These are phyloP conservation scores for Agriopis marginaria DNA, from an alignment of 2,888 invertebrate species.

Conservation along the genomic window DNA sequence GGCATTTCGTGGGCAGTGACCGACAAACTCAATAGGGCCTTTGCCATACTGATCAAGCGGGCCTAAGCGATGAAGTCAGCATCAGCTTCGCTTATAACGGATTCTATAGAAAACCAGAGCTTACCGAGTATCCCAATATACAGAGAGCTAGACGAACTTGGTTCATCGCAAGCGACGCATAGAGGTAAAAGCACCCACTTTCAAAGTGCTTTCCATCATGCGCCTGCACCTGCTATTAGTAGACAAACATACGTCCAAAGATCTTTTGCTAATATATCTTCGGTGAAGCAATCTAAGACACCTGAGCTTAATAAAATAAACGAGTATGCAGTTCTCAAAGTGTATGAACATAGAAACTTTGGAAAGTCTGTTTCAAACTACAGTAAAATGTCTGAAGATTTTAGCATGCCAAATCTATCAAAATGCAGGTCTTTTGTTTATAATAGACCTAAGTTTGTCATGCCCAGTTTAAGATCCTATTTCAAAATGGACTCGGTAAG, in stretches of 20 bases:
- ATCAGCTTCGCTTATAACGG: constrained; percentile 45
- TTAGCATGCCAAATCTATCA: constrained; percentile 34
- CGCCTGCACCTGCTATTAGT: constrained; percentile 8
- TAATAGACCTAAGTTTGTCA: constrained; percentile 33
- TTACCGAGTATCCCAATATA: constrained; percentile 56
- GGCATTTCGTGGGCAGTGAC: constrained; percentile 42
- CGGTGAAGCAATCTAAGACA: constrained; percentile 37
- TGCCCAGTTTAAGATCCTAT: constrained; percentile 40
- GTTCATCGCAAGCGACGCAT: background rate
- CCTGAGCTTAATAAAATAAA: constrained; percentile 46
- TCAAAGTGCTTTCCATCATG: constrained; percentile 6
- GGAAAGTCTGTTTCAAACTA: constrained; percentile 41
- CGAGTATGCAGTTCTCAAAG: constrained; percentile 42
- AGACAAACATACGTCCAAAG: constrained; percentile 35
- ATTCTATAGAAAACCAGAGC: constrained; percentile 62
- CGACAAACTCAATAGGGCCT: constrained; percentile 35
- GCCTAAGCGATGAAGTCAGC: constrained; percentile 44
- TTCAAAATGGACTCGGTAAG: constrained; percentile 51
- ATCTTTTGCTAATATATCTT: constrained; percentile 27
- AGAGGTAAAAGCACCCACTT: background rate
- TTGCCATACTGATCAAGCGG: constrained; percentile 37
- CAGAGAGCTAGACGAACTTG: constrained; percentile 27
- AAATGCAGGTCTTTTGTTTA: constrained; percentile 36
- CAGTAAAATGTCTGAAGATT: constrained; percentile 43
- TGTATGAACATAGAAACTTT: constrained; percentile 44